A percentile compares a stretch with the other conserved stretches of the same genome.
Evolutionary conservation across 2,113 vertebrate genomes (phyloP).

Genomic region (Petrocephalus microphthalmus): DNA sequence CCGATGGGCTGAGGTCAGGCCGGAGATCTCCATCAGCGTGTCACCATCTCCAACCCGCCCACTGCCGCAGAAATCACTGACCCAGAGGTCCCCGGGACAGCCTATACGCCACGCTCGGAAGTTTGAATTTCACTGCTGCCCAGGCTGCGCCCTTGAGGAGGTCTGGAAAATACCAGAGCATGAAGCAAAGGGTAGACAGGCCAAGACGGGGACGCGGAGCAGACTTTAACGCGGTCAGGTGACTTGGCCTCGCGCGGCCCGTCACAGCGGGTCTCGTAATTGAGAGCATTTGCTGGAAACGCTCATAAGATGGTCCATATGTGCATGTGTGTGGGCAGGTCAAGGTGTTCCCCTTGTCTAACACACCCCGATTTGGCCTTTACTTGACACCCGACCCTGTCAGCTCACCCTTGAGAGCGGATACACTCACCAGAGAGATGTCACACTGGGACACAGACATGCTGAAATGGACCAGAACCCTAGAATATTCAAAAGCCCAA

Average conservation of each 20-base stretch:
- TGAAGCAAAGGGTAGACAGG: background rate
- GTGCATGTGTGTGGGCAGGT: background rate
- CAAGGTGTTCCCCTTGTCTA: background rate
- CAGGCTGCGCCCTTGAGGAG: background rate
- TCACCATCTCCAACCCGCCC: background rate
- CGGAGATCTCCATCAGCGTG: slow-evolving; percentile 16
- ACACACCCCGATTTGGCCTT: background rate
- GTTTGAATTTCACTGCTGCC: background rate
- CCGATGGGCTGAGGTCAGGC: slow-evolving; percentile 36
- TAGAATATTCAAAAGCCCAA: background rate
- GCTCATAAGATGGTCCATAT: background rate
- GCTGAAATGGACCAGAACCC: background rate
- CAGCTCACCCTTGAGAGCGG: background rate
- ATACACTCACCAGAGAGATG: background rate
- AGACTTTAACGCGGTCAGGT: background rate
- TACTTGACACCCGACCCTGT: background rate
- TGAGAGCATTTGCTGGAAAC: background rate
- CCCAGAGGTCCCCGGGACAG: slow-evolving; percentile 11
- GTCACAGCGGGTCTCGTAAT: background rate
- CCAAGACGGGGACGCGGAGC: background rate
- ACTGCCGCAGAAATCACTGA: slow-evolving; percentile 14
- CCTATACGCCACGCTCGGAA: background rate
- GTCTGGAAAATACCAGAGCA: background rate
- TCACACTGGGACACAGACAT: slow-evolving; percentile 1
- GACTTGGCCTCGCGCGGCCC: background rate